Percentiles rank a stretch among this genome's conserved stretches.
Evolutionary conservation across 2,888 invertebrate species (phyloP).

Genomic region (Marronus borbonicus): DNA sequence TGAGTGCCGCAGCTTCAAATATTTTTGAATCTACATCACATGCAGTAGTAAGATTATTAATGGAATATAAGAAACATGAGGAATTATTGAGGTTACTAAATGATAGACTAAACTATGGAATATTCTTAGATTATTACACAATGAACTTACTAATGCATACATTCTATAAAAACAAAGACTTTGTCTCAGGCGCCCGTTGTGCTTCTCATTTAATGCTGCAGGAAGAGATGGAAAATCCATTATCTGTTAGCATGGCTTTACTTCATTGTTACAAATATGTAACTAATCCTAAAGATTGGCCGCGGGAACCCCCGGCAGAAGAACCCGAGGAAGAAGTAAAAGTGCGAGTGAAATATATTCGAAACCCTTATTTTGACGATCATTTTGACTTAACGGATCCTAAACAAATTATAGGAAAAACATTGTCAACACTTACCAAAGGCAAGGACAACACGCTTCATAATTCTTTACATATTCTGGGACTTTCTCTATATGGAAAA

Average conservation of each 20-base stretch:
- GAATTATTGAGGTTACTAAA: conserved; percentile 82
- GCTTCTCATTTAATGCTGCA: conserved; percentile 89
- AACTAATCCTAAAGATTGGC: conserved; percentile 72
- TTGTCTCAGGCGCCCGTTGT: conserved; percentile 81
- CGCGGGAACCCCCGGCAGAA: conserved; percentile 64
- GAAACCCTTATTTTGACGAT: conserved; percentile 89
- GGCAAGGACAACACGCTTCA: conserved; percentile 72
- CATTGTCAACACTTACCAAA: conserved; percentile 77
- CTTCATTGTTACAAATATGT: conserved; percentile 85
- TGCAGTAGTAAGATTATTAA: conserved; percentile 80
- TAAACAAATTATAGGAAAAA: conserved; percentile 85
- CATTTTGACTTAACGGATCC: conserved; percentile 89
- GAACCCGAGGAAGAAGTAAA: conserved; percentile 70
- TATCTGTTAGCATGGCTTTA: conserved; percentile 79
- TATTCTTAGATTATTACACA: conserved; percentile 89
- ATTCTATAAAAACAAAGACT: conserved; percentile 81
- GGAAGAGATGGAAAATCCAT: conserved; percentile 85
- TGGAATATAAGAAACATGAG: conserved; percentile 74
- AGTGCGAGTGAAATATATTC: conserved; percentile 83
- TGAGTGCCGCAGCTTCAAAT: conserved; percentile 80
- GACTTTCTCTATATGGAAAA: conserved; percentile 67
- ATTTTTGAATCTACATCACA: conserved; percentile 87
- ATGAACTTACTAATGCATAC: conserved; percentile 87
- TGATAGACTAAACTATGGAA: conserved; percentile 89
- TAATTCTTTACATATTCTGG: conserved; percentile 69